Conservation (phyloP, 2,113 vertebrate genomes). For the Ailurus styani region DNA sequence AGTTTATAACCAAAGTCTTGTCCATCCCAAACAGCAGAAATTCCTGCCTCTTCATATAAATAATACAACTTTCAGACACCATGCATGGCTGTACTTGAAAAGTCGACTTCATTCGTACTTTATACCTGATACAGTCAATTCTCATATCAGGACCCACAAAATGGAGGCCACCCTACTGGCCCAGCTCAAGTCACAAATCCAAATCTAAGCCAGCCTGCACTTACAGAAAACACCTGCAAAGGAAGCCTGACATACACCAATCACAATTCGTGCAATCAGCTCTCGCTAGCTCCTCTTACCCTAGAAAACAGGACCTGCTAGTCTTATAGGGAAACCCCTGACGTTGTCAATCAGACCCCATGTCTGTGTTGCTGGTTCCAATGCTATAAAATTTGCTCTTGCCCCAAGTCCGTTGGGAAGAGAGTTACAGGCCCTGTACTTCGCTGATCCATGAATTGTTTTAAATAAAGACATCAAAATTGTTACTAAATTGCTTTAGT, state of each 20-base stretch:
- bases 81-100: background rate
- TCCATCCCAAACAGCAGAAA: background rate
- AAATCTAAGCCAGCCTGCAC: background rate
- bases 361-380: background rate
- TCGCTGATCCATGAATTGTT: background rate
- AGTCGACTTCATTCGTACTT: background rate
- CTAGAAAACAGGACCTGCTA: background rate
- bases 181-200: background rate
- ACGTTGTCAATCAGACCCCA: background rate
- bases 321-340: background rate
- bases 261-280: background rate
- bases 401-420: background rate
- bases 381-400: background rate
- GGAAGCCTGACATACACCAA: background rate
- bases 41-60: background rate
- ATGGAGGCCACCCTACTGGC: background rate
- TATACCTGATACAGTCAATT: background rate
- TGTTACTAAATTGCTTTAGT: background rate
- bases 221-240: background rate
- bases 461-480: background rate
- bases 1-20: conserved; percentile 11
- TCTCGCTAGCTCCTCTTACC: background rate
- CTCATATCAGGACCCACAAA: background rate
- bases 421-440: background rate
- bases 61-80: background rate